A percentile compares a stretch with the other conserved stretches of the same genome.
phyloP scores from a whole-genome alignment of 1,140 invertebrate species.

The Scaptomyza graminum region DNA sequence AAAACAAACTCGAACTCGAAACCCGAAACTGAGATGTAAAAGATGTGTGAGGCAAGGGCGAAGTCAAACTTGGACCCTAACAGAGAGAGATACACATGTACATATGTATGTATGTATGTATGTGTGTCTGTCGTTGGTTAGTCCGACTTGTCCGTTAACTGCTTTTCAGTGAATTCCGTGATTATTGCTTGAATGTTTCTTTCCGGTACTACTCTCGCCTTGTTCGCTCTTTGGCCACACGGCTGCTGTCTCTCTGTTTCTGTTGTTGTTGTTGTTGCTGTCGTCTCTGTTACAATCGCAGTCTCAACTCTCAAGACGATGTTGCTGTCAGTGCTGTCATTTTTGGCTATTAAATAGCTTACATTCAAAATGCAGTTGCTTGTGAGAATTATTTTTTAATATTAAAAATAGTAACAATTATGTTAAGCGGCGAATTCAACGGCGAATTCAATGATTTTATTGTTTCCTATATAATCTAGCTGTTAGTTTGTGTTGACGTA shows the following conservation, averaged over 20 bases:
- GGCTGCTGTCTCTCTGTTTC: constrained; percentile 4
- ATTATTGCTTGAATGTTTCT: constrained; percentile 82
- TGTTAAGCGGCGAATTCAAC: too few relatives aligned
- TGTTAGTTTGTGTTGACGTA: too few relatives aligned
- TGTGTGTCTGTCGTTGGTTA: constrained; percentile 27
- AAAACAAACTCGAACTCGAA: not conserved
- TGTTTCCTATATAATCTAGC: too few relatives aligned
- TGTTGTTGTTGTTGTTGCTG: too few relatives aligned
- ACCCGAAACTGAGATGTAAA: not conserved
- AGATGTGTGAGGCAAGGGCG: constrained; percentile 12
- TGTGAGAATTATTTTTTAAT: too few relatives aligned
- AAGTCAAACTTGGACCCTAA: constrained; percentile 28
- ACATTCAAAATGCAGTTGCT: not conserved
- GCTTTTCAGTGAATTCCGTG: constrained; percentile 82
- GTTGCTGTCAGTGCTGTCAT: not conserved
- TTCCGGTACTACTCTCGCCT: constrained; percentile 63
- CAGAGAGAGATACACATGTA: not conserved
- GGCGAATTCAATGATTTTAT: not conserved
- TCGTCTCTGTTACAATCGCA: constrained; percentile 12
- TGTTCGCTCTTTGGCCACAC: constrained; percentile 40
- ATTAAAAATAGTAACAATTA: too few relatives aligned
- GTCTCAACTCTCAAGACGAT: not conserved
- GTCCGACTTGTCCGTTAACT: constrained; percentile 69
- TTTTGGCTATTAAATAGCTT: not conserved
- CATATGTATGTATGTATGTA: not conserved